Evolutionary conservation across 2,888 invertebrate genomes (phyloP).

Genomic region (Luperina nickerlii): DNA sequence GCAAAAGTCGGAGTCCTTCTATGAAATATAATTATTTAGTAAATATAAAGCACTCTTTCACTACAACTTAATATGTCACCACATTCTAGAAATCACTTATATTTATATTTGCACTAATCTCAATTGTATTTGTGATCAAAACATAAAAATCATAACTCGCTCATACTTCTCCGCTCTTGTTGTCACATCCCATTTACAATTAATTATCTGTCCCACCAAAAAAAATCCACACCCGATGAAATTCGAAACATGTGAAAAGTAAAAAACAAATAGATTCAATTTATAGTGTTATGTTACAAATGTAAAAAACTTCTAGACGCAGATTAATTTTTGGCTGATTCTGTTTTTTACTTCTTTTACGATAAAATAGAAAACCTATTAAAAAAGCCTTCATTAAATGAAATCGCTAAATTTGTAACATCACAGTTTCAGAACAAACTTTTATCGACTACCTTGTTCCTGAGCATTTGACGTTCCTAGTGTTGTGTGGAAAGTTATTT

Average conservation of each 20-base stretch:
- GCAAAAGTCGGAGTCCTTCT: slow-evolving; percentile 61
- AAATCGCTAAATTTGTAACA: too few species aligned
- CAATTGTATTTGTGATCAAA: slow-evolving; percentile 77
- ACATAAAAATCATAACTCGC: slow-evolving; percentile 81
- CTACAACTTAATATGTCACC: slow-evolving; percentile 66
- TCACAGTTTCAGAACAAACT: slow-evolving; percentile 46
- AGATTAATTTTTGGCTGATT: neutral
- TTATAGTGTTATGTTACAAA: neutral
- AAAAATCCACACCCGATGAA: slow-evolving; percentile 61
- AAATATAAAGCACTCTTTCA: slow-evolving; percentile 66
- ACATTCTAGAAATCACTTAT: slow-evolving; percentile 62
- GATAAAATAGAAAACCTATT: neutral
- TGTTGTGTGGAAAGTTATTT: slow-evolving; percentile 7
- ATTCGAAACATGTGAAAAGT: slow-evolving; percentile 50
- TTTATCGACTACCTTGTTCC: slow-evolving; percentile 36
- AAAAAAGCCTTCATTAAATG: neutral
- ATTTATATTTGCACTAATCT: slow-evolving; percentile 59
- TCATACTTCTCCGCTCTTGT: slow-evolving; percentile 66
- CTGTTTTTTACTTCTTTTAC: neutral
- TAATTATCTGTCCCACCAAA: slow-evolving; percentile 56
- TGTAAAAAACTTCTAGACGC: neutral
- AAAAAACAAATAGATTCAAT: neutral
- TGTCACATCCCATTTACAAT: slow-evolving; percentile 63
- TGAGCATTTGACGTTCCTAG: slow-evolving; percentile 13
- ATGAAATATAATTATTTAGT: slow-evolving; percentile 55